Evolutionary conservation across 2,113 vertebrate species (phyloP).

Genomic region (Pleuronectes platessa): DNA sequence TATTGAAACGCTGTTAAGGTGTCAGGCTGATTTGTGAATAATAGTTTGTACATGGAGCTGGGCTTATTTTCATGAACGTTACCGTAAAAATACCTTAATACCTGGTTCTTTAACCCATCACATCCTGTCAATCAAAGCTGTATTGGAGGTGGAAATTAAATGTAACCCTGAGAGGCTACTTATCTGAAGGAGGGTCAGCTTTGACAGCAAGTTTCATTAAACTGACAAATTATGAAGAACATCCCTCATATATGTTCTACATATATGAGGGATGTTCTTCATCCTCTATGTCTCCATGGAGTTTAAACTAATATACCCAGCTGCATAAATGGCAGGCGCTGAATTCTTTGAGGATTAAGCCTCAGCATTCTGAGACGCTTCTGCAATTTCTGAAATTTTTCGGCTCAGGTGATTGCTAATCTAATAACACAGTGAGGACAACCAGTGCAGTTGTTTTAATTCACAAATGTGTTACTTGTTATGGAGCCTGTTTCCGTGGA

Average conservation of each 20-base stretch:
- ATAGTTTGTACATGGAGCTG: background rate
- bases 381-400: constrained; percentile 59
- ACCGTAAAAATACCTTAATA: background rate
- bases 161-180: background rate
- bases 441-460: constrained; percentile 33
- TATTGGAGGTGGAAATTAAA: background rate
- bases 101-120: too few relatives aligned
- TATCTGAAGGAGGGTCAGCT: background rate
- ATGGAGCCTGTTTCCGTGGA: constrained; percentile 43
- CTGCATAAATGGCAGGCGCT: constrained; percentile 28
- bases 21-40: background rate
- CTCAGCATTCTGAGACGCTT: constrained; percentile 30
- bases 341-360: constrained; percentile 35
- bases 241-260: fast-evolving
- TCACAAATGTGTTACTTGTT: constrained; percentile 27
- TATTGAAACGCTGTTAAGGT: background rate
- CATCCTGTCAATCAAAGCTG: too few relatives aligned
- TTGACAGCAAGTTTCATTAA: background rate
- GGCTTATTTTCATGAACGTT: background rate
- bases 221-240: background rate
- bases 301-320: constrained; percentile 2
- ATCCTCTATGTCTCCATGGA: background rate
- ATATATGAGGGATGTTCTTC: background rate
- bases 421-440: constrained; percentile 62
- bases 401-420: constrained; percentile 59